A percentile compares a stretch with the other conserved stretches of the same genome.
phyloP scores from a whole-genome alignment of 2,888 invertebrate species.

The Oxyscelio sp. region DNA sequence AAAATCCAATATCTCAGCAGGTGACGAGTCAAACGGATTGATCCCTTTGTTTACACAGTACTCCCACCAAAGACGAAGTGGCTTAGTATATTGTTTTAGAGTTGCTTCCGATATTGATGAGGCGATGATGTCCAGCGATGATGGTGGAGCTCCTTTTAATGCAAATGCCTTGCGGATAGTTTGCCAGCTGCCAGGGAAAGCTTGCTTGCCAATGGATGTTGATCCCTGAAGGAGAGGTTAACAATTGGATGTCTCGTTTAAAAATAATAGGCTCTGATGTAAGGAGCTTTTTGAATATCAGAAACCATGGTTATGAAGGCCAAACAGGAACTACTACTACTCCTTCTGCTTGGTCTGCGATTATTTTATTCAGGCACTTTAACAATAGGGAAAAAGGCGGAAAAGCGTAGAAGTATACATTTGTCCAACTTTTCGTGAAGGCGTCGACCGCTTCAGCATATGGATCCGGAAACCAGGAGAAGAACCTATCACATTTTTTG shows the following conservation, averaged over 20 bases:
- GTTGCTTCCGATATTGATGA: slow-evolving; percentile 33
- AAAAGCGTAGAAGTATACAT: slow-evolving; percentile 69
- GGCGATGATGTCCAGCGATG: slow-evolving; percentile 3
- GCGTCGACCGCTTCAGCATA: slow-evolving; percentile 62
- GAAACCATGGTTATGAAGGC: slow-evolving; percentile 1
- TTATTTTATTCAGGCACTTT: slow-evolving; percentile 41
- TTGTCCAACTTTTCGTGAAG: slow-evolving; percentile 63
- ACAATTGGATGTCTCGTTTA: slow-evolving; percentile 50
- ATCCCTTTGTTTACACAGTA: no score
- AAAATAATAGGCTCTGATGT: slow-evolving; percentile 66
- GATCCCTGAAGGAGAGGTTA: slow-evolving; percentile 76
- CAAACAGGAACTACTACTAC: slow-evolving; percentile 71
- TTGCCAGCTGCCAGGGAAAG: slow-evolving; percentile 80
- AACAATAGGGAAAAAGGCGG: slow-evolving; percentile 73
- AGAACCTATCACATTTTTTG: slow-evolving; percentile 65
- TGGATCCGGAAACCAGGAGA: slow-evolving; percentile 69
- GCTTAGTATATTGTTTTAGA: slow-evolving; percentile 74
- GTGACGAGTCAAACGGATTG: no score
- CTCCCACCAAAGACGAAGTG: slow-evolving; percentile 51
- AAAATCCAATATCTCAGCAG: no score
- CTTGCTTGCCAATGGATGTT: slow-evolving; percentile 74
- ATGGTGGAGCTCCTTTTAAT: slow-evolving; percentile 57
- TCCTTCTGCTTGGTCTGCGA: slow-evolving; percentile 39
- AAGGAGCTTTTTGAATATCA: not conserved
- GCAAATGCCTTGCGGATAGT: slow-evolving; percentile 76